Base-by-base conservation (phyloP, 2,797 vertebrate genomes). In the Corythornis leucogaster region DNA sequence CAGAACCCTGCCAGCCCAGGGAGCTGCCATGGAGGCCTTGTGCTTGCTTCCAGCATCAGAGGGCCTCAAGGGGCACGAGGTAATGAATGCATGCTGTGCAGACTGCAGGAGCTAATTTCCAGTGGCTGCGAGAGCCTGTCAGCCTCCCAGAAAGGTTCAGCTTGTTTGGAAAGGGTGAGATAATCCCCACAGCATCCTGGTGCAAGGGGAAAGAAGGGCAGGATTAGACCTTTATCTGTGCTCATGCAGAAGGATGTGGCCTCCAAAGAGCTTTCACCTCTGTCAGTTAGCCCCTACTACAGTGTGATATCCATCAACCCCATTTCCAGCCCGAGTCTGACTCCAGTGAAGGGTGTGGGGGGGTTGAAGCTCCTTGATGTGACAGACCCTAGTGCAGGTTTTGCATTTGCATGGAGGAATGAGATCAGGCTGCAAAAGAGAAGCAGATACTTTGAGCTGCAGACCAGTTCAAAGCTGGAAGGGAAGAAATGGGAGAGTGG, bases 31-130 rank as follows among this genome's bases (percentile, higher is more conserved):
- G 3, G 31, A 55, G 67, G 64, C 35, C 51, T 77, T 2, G 0
- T 12, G 9, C 50, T 84, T 62, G 38, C 85, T 94, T 31, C 73
- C 57, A 86, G 80, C 46, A 15, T 55, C 33, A n/a, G 40, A 30
- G 26, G 53, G 78, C 46, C 84, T 80, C 73, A 15, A 80, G 90
- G 61, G 84, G 62, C 54, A 20, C 12, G 58, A 83, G 63, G 90
- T 67, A 89, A 92, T 74, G 78, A 89, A 80, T 59, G 66, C 62
- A 51, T 67, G 62, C 78, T 78, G 66, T 94, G 62, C 70, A 89
- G 70, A 42, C 61, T 74, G 15, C 40, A 24, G 53, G n/a, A 80
- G 61, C 33, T 90, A 25, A 58, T 86, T 86, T 89, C 66, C 66
- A 80, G 77, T 10, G 28, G 46, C 9, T 1, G 12, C 0, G 1